Conservation (phyloP, 1,140 invertebrate species). For the Ditylenchus dipsaci region DNA sequence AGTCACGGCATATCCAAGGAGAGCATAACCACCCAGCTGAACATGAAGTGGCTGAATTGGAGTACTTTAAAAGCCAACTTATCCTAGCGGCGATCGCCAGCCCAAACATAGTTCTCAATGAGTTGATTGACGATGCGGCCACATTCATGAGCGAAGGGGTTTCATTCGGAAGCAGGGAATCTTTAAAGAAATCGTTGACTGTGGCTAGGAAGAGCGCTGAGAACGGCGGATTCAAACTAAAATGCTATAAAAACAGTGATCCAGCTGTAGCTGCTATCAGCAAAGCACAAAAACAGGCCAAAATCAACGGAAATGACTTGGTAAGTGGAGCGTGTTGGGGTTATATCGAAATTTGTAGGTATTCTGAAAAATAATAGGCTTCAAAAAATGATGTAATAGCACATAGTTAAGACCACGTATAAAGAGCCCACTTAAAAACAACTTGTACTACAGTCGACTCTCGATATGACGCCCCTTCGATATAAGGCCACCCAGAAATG, state of each 20-base stretch:
- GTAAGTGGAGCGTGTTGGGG: background rate
- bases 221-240: slow-evolving; percentile 47
- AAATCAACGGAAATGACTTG: background rate
- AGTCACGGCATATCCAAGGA: slow-evolving; percentile 43
- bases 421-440: too few species aligned
- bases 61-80: slow-evolving; percentile 49
- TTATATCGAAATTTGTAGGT: too few species aligned
- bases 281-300: slow-evolving; percentile 14
- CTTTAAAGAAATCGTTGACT: slow-evolving; percentile 49
- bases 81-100: slow-evolving; percentile 45
- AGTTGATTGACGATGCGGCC: slow-evolving; percentile 42
- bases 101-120: slow-evolving; percentile 38
- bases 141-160: slow-evolving; percentile 40
- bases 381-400: too few species aligned
- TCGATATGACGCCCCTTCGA: too few species aligned
- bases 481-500: too few species aligned
- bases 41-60: slow-evolving; percentile 47
- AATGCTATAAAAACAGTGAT: slow-evolving; percentile 45
- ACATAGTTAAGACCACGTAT: too few species aligned
- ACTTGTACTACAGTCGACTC: too few species aligned
- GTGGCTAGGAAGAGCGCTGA: slow-evolving; percentile 42
- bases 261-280: slow-evolving; percentile 9
- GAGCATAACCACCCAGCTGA: slow-evolving; percentile 47
- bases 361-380: too few species aligned
- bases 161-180: slow-evolving; percentile 36